These are phyloP conservation scores for Salarias fasciatus DNA, from an alignment of 2,797 vertebrate species.

Conservation along the genomic window DNA sequence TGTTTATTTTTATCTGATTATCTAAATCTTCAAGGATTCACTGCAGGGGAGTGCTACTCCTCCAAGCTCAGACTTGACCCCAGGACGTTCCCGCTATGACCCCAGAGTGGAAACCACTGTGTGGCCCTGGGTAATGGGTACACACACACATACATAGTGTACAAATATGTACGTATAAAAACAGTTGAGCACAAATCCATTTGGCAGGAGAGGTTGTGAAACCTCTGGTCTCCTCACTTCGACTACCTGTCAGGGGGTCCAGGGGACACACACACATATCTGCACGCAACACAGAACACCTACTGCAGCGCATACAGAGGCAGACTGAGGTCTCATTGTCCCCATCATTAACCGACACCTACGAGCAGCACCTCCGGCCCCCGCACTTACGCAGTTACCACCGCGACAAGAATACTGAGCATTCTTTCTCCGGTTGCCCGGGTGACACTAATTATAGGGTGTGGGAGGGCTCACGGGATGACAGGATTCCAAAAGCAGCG, in stretches of 20 bases:
- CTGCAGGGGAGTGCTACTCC: too few species aligned
- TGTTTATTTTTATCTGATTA: too few species aligned
- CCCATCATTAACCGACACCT: conserved; percentile 67
- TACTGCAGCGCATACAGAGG: conserved; percentile 37
- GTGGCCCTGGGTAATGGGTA: too few species aligned
- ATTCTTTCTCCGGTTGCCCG: conserved; percentile 79
- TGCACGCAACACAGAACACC: not conserved
- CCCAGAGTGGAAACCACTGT: too few species aligned
- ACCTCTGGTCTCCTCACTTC: not conserved
- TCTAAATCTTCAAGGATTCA: too few species aligned
- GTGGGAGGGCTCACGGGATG: conserved; percentile 75
- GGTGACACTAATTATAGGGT: conserved; percentile 79
- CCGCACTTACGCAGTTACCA: conserved; percentile 69
- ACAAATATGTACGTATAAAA: too few species aligned
- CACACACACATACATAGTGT: too few species aligned
- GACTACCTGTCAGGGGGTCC: conserved; percentile 16
- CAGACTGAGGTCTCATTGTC: conserved; percentile 66
- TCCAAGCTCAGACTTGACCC: too few species aligned
- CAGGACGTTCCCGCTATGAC: too few species aligned
- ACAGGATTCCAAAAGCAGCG: conserved; percentile 71
- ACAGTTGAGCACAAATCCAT: too few species aligned
- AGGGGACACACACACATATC: not conserved
- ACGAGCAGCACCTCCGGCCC: conserved; percentile 63
- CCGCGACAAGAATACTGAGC: conserved; percentile 72
- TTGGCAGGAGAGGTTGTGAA: too few species aligned